phyloP scores from a whole-genome alignment of 2,113 vertebrate genomes.

The Steatornis caripensis region DNA sequence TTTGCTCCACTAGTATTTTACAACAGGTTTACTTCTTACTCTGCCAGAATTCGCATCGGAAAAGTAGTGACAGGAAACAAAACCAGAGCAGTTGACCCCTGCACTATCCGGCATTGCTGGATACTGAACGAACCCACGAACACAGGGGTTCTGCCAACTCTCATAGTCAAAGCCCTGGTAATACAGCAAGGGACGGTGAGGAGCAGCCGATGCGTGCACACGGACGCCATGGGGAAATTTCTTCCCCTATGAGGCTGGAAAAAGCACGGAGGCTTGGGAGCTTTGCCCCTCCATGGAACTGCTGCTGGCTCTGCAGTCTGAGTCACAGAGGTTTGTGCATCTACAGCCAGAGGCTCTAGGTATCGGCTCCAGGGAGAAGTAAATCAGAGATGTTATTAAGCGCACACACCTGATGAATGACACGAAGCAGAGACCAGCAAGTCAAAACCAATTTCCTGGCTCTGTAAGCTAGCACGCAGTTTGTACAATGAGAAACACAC shows the following conservation, averaged over 20 bases:
- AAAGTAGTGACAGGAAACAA: neutral
- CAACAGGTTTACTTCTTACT: neutral
- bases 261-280: neutral
- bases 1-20: neutral
- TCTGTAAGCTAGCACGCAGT: neutral
- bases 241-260: neutral
- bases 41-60: neutral
- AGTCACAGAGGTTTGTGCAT: neutral
- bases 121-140: neutral
- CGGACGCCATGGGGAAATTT: rapidly evolving
- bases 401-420: neutral
- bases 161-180: neutral
- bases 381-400: neutral
- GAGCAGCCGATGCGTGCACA: neutral
- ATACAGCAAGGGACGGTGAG: neutral
- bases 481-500: neutral
- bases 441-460: neutral
- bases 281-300: rapidly evolving
- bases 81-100: neutral
- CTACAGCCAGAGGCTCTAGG: neutral
- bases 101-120: neutral
- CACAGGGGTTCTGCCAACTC: neutral
- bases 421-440: neutral
- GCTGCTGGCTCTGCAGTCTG: neutral
- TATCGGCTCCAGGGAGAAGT: neutral